Base-by-base conservation (phyloP, 1,140 invertebrate genomes). In the Leptopilina boulardi region DNA sequence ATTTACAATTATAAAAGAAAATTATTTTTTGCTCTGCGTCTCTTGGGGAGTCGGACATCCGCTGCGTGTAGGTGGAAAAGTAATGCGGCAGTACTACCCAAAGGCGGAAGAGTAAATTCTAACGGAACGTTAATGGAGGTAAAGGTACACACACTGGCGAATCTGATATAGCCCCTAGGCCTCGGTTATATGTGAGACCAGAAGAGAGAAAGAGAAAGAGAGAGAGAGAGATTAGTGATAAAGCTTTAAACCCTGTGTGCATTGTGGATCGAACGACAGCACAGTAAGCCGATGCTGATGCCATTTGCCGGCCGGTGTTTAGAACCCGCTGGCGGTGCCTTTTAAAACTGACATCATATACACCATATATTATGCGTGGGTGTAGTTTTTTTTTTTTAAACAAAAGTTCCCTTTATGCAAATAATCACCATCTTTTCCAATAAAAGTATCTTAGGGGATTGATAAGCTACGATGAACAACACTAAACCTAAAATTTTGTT, bases 51-150 rank as follows among this genome's bases (percentile, higher is more conserved):
- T 77, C 66, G 54, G 79, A 79, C 77, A 44, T 80, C 71, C 79
- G 74, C 66, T 74, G 74, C 42, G 70, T 66, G 59, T 30, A n/a
- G 59, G 23, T 66, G 59, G 23, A 30, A 66, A 66, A 30, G 21
- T 66, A 74, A 76, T 77, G 73, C 71, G 76, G 66, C 71, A 66
- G 54, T 70, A 77, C 76, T 9, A 30, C 5, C 34, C 51, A 80
- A 85, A 87, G 79, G 82, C 83, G 86, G 85, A 86, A 86, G 80
- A 82, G 78, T 75, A 77, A 77, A 80, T 82, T 80, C 34, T 87
- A 87, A 87, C 86, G 86, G 86, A 83, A 84, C 82, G 76, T 56
- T 82, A 84, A 85, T 87, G 84, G 84, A 85, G 82, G 79, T 81
- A 77, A 80, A 38, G 2, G 34, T 38, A 82, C 83, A 75, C 76